phyloP scores from a whole-genome alignment of 1,140 invertebrate genomes.

The Triops longicaudatus region DNA sequence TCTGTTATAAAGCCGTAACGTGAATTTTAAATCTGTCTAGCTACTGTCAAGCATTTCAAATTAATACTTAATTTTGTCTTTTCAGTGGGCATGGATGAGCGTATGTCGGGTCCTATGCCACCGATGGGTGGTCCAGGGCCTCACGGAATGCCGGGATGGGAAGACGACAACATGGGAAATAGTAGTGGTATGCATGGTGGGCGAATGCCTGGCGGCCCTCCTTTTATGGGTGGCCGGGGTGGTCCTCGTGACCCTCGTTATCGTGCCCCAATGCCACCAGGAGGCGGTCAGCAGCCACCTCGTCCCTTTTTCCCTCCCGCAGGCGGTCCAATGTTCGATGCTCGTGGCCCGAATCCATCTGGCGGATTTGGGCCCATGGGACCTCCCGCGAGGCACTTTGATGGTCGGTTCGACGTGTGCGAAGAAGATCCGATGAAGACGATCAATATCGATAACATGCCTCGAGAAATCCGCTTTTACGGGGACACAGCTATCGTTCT shows the following conservation, averaged over 20 bases:
- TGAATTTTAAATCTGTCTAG: neutral
- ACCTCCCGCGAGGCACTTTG: constrained; percentile 30
- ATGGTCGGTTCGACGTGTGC: constrained; percentile 16
- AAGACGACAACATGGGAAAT: neutral
- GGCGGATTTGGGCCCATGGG: neutral
- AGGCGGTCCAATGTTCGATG: constrained; percentile 2
- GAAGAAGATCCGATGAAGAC: constrained; percentile 48
- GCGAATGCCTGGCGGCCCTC: neutral
- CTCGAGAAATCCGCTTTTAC: constrained; percentile 76
- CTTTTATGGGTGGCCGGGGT: neutral
- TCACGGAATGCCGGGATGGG: neutral
- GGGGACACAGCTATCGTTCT: constrained; percentile 74
- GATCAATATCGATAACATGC: constrained; percentile 74
- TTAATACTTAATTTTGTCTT: neutral
- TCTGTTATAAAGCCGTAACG: neutral
- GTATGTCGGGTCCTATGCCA: neutral
- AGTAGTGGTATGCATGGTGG: constrained; percentile 6
- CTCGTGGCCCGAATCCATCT: neutral
- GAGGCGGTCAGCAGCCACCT: constrained; percentile 7
- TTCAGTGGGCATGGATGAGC: constrained; percentile 1
- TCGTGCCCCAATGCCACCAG: constrained; percentile 2
- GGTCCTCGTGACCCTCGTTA: constrained; percentile 9
- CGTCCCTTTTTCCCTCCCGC: constrained; percentile 10
- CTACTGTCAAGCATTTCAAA: neutral
- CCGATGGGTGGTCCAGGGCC: neutral